Percentiles rank a stretch among this genome's conserved stretches.
Evolutionary conservation across 2,113 vertebrate species (phyloP).

Genomic region (Suricata suricatta): DNA sequence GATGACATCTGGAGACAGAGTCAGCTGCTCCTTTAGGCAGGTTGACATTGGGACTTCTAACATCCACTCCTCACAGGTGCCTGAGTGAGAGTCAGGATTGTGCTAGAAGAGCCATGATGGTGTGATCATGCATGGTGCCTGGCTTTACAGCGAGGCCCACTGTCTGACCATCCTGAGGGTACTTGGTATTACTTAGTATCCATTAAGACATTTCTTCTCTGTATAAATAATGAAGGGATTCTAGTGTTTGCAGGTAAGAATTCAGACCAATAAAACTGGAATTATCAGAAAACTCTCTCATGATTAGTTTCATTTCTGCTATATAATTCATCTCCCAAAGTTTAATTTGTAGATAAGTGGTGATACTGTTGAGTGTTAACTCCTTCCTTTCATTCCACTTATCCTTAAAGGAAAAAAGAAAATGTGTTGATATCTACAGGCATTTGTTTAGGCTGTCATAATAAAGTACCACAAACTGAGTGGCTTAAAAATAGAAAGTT

Average conservation of each 20-base stretch:
- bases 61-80: not conserved
- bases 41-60: not conserved
- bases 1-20: not conserved
- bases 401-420: not conserved
- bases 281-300: not conserved
- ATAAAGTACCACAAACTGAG: not conserved
- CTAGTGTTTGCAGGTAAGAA: not conserved
- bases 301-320: not conserved
- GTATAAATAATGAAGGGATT: not conserved
- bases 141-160: too few species aligned
- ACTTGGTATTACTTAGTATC: too few species aligned
- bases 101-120: not conserved
- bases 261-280: not conserved
- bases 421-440: not conserved
- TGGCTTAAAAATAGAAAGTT: not conserved
- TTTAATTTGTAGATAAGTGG: not conserved
- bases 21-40: not conserved
- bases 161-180: not conserved
- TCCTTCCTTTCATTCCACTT: not conserved
- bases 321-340: not conserved
- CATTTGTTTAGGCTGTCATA: not conserved
- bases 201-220: not conserved
- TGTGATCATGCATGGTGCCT: not conserved
- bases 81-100: not conserved
- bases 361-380: not conserved